phyloP scores from a whole-genome alignment of 2,888 invertebrate species.

The Neoascia interrupta region DNA sequence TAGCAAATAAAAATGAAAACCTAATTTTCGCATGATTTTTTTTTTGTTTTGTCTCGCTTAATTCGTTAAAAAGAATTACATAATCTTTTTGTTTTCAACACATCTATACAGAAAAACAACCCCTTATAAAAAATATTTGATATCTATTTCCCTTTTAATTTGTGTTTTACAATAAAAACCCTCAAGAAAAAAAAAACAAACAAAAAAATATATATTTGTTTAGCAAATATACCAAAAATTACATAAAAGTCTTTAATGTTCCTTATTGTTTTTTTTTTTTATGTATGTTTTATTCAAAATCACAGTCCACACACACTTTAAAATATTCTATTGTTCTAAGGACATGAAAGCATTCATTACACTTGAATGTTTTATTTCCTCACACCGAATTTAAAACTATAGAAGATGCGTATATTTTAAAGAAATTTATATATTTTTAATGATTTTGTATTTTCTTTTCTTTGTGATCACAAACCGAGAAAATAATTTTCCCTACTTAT shows the following conservation, averaged over 20 bases:
- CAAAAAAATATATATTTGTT: constrained; percentile 28
- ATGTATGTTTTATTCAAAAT: constrained; percentile 60
- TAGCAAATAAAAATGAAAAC: constrained; percentile 19
- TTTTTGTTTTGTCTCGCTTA: constrained; percentile 21
- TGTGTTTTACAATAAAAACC: constrained; percentile 38
- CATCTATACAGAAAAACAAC: constrained; percentile 34
- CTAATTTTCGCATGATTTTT: constrained; percentile 26
- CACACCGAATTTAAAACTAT: constrained; percentile 14
- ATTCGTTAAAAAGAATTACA: constrained; percentile 24
- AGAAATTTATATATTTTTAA: constrained; percentile 7
- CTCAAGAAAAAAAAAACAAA: constrained; percentile 19
- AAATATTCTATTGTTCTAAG: constrained; percentile 37
- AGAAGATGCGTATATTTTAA: constrained; percentile 23
- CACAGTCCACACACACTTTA: constrained; percentile 67
- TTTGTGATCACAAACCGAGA: constrained; percentile 51
- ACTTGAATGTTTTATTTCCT: constrained; percentile 30
- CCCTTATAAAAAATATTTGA: constrained; percentile 50
- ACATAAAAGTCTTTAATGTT: constrained; percentile 28
- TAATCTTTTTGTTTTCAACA: constrained; percentile 16
- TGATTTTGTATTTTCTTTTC: neutral
- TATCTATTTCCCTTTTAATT: constrained; percentile 50
- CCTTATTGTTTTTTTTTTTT: constrained; percentile 3
- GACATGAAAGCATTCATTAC: constrained; percentile 15
- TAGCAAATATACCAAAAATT: constrained; percentile 35
- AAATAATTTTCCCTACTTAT: constrained; percentile 24